Conservation (phyloP, 2,113 vertebrate species). For the Holacanthus passer region DNA sequence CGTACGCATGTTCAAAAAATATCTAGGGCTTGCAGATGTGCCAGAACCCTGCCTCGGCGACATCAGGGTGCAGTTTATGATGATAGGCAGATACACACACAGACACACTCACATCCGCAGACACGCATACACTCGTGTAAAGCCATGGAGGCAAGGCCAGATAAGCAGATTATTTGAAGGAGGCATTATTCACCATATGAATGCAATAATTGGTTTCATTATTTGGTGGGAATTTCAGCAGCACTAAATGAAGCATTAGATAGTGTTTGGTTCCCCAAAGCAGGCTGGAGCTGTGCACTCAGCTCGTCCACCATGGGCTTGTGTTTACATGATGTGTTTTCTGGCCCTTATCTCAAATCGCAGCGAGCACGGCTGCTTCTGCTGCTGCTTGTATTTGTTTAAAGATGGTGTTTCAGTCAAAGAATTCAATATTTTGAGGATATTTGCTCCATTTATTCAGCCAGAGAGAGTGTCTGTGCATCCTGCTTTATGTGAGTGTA, state of each 20-base stretch:
- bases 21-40: constrained; percentile 79
- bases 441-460: constrained; percentile 40
- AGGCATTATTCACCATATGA: constrained; percentile 76
- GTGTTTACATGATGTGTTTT: constrained; percentile 58
- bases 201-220: constrained; percentile 82
- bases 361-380: constrained; percentile 46
- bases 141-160: constrained; percentile 70
- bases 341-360: constrained; percentile 67
- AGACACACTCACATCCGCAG: constrained; percentile 23
- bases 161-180: constrained; percentile 83
- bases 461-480: constrained; percentile 4
- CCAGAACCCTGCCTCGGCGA: constrained; percentile 60
- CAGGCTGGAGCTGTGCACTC: constrained; percentile 43
- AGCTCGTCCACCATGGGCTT: constrained; percentile 39
- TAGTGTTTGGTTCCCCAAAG: constrained; percentile 58
- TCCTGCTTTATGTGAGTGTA: constrained; percentile 46
- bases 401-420: constrained; percentile 50
- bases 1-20: constrained; percentile 68
- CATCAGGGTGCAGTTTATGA: constrained; percentile 72
- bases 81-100: constrained; percentile 66
- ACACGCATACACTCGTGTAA: constrained; percentile 35
- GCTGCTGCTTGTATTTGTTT: constrained; percentile 52
- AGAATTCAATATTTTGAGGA: constrained; percentile 49
- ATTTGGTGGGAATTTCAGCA: constrained; percentile 71
- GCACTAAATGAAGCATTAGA: constrained; percentile 68